phyloP scores from a whole-genome alignment of 2,797 vertebrate genomes.

The Sebastes baramenuke region DNA sequence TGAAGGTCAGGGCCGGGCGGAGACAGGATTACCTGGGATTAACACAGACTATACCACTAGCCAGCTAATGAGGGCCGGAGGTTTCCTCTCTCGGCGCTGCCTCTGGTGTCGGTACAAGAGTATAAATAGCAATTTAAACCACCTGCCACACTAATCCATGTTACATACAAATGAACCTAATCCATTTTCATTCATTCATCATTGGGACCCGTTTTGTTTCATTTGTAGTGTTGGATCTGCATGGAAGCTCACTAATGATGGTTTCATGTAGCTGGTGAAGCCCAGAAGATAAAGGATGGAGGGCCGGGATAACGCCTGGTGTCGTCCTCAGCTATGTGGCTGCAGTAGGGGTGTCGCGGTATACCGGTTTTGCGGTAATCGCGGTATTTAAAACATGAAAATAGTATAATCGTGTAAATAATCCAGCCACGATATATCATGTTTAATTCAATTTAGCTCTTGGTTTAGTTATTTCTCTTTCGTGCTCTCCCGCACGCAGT shows the following conservation, averaged over 20 bases:
- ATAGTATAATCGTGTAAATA: too few species aligned
- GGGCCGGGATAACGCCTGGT: neutral
- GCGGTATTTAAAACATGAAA: too few species aligned
- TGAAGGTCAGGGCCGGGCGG: constrained; percentile 53
- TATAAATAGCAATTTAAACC: constrained; percentile 52
- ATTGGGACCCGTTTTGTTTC: neutral
- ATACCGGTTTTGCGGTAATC: too few species aligned
- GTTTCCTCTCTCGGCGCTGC: constrained; percentile 38
- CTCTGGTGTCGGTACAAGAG: constrained; percentile 9
- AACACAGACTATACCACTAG: constrained; percentile 50
- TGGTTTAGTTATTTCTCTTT: too few species aligned
- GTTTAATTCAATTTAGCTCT: too few species aligned
- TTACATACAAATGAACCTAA: constrained; percentile 38
- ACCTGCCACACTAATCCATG: constrained; percentile 42
- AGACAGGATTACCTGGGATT: constrained; percentile 71
- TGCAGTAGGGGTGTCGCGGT: neutral
- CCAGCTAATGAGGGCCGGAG: constrained; percentile 58
- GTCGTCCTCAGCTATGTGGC: neutral
- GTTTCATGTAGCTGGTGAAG: neutral
- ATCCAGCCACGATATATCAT: too few species aligned
- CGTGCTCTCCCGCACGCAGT: too few species aligned
- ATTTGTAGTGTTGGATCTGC: neutral
- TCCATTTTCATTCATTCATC: constrained; percentile 29
- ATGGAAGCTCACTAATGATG: constrained; percentile 4
- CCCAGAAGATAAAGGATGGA: neutral